A percentile compares a stretch with the other conserved stretches of the same genome.
Evolutionary conservation across 2,888 invertebrate species (phyloP).

Genomic region (Protodeltote pygarga): DNA sequence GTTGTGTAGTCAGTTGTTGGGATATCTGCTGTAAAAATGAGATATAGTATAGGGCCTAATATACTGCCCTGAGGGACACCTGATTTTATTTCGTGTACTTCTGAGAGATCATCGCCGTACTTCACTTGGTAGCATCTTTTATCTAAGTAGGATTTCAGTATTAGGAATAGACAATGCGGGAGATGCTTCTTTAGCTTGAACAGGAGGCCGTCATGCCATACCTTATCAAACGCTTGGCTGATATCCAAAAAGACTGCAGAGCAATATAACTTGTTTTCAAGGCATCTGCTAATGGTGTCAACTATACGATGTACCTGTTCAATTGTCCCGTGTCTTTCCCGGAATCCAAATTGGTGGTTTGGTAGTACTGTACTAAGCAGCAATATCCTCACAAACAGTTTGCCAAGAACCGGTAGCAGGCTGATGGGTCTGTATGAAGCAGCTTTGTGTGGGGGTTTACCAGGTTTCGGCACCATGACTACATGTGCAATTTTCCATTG

Average conservation of each 20-base stretch:
- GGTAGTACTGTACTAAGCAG: too few species aligned
- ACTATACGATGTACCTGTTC: not conserved
- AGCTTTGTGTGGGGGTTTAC: too few species aligned
- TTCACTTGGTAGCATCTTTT: not conserved
- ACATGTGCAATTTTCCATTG: too few species aligned
- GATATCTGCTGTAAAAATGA: not conserved
- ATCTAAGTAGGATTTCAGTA: constrained; percentile 1
- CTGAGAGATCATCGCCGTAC: not conserved
- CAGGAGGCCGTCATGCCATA: constrained; percentile 1
- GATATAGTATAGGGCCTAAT: constrained; percentile 3
- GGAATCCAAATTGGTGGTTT: constrained; percentile 12
- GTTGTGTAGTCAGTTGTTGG: not conserved
- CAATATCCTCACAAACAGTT: too few species aligned
- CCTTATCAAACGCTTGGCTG: constrained; percentile 2
- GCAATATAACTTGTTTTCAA: not conserved
- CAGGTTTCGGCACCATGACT: too few species aligned
- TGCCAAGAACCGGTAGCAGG: too few species aligned
- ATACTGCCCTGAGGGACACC: constrained; percentile 3
- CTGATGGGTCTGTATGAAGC: too few species aligned
- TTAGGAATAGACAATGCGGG: not conserved
- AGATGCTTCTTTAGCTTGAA: constrained; percentile 3
- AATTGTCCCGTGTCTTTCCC: constrained; percentile 1
- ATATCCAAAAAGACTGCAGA: constrained; percentile 1
- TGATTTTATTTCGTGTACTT: not conserved
- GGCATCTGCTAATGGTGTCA: not conserved